Percentiles rank a stretch among this genome's conserved stretches.
phyloP scores from a whole-genome alignment of 2,797 vertebrate species.

The Mormyrus hasselquistii region DNA sequence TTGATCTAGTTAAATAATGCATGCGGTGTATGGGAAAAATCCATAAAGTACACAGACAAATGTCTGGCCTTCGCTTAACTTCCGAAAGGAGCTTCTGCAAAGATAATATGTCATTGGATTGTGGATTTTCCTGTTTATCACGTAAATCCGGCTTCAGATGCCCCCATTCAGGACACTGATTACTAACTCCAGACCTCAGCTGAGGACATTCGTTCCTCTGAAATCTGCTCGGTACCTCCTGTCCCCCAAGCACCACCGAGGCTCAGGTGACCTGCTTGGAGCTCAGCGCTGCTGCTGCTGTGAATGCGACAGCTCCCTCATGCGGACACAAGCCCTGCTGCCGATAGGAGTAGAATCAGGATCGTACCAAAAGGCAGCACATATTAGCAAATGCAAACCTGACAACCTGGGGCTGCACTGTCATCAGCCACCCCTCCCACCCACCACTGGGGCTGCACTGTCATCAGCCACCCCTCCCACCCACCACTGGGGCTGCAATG shows the following conservation, averaged over 20 bases:
- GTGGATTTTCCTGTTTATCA: neutral
- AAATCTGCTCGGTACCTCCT: neutral
- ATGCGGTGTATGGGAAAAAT: neutral
- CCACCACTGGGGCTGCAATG: neutral
- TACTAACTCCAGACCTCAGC: neutral
- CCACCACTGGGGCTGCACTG: too few relatives aligned
- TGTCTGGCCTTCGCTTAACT: neutral
- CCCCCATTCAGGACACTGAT: neutral
- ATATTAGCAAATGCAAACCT: neutral
- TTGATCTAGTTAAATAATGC: neutral
- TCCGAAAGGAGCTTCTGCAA: neutral
- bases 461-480: too few relatives aligned
- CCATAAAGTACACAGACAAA: neutral
- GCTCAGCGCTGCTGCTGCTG: neutral
- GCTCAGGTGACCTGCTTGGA: neutral
- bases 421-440: neutral
- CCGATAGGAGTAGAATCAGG: neutral
- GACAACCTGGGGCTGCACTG: neutral
- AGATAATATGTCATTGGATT: neutral
- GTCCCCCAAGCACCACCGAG: neutral
- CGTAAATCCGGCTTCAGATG: neutral
- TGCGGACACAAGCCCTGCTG: neutral
- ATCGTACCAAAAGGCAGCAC: neutral
- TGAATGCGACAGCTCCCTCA: neutral
- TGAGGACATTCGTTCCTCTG: neutral